phyloP scores from a whole-genome alignment of 2,888 invertebrate species.

The Neuroscelio doddi region DNA sequence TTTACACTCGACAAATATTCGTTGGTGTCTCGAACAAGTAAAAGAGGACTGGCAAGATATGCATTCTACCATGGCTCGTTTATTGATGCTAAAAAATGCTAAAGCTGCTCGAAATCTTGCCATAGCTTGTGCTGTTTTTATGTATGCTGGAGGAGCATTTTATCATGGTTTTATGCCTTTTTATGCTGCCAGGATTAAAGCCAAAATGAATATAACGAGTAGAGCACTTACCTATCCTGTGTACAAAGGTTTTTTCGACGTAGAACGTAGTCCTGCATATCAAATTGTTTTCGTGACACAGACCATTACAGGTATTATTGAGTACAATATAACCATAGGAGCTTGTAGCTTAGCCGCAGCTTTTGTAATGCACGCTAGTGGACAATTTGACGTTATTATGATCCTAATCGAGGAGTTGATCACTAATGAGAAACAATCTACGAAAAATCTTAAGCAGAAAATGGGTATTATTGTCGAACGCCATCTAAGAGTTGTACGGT shows the following conservation, averaged over 20 bases:
- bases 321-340: conserved; percentile 59
- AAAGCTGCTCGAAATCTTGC: conserved; percentile 51
- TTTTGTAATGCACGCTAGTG: conserved; percentile 63
- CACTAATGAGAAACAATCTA: too few species aligned
- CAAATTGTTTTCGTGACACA: conserved; percentile 61
- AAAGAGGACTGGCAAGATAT: conserved; percentile 55
- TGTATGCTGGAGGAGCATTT: conserved; percentile 51
- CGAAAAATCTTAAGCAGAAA: too few species aligned
- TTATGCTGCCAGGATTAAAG: conserved; percentile 12
- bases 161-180: conserved; percentile 36
- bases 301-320: conserved; percentile 56
- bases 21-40: conserved; percentile 48
- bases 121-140: conserved; percentile 48
- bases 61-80: conserved; percentile 18
- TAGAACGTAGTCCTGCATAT: conserved; percentile 56
- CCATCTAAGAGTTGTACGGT: too few species aligned
- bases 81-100: conserved; percentile 57
- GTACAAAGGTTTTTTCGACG: conserved; percentile 55
- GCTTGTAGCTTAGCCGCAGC: conserved; percentile 60
- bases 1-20: conserved; percentile 27
- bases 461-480: too few species aligned
- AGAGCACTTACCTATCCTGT: conserved; percentile 56
- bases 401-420: too few species aligned
- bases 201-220: conserved; percentile 10
- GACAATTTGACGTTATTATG: conserved; percentile 59